phyloP scores from a whole-genome alignment of 2,797 vertebrate species.

The Galagoides demidoff region DNA sequence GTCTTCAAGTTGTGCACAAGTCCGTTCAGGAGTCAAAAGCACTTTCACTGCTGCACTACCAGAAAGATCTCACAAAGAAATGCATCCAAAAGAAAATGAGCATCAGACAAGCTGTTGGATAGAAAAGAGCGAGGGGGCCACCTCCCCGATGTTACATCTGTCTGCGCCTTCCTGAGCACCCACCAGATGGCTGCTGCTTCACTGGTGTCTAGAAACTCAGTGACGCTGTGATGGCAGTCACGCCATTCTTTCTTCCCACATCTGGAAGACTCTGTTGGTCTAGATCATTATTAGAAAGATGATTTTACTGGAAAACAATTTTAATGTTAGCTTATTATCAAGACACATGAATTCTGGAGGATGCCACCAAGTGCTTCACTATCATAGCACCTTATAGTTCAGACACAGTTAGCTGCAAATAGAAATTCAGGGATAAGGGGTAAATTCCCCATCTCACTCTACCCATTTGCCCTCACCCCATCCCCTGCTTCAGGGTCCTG shows the following conservation, averaged over 20 bases:
- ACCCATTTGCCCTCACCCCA: not conserved
- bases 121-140: not conserved
- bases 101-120: not conserved
- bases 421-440: not conserved
- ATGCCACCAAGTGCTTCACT: not conserved
- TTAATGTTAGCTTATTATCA: not conserved
- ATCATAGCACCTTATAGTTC: not conserved
- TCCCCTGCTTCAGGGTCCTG: not conserved
- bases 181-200: not conserved
- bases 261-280: not conserved
- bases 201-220: not conserved
- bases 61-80: not conserved
- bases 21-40: not conserved
- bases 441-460: not conserved
- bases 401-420: not conserved
- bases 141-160: not conserved
- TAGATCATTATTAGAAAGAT: not conserved
- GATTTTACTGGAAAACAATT: not conserved
- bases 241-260: not conserved
- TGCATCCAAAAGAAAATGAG: not conserved
- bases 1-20: not conserved
- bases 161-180: not conserved
- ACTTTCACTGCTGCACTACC: not conserved
- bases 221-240: not conserved
- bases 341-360: not conserved